Base-by-base conservation (phyloP, 2,888 invertebrate species). In the Melieria omissa region DNA sequence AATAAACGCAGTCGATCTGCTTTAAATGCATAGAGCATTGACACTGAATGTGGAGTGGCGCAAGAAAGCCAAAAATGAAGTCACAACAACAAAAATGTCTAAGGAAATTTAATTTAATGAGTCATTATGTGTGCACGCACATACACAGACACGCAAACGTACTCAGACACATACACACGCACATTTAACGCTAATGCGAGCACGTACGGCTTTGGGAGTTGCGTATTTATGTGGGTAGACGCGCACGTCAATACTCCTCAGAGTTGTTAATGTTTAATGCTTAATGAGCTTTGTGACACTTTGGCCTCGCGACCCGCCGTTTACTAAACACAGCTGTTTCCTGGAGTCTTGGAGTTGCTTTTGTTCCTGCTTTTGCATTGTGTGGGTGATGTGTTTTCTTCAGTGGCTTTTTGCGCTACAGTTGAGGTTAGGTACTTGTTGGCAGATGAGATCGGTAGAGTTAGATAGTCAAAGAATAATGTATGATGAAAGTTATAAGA, bases 281-380 rank as follows among this genome's bases (percentile, higher is more conserved):
- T 29, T 1, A 80, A 80, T 80, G 80, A 80, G 81, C 80, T 78
- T 76, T 78, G 82, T 74, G 79, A 77, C 77, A 78, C 78, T 74
- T 71, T 77, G 71, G 65, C 44, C 42, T 29, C 41, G 45, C 9
- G 52, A 62, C 16, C 10, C 52, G 12, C 52, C 8, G 66, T 57
- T 45, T 41, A 7, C 12, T 14, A 14, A 61, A 52, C 68, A 54
- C 46, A 60, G 42, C 47, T 70, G 67, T 54, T 67, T 66, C 57
- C 44, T 29, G 29, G 29, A 29, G 29, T 29, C 2, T 3, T 29
- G 29, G 29, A 29, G 29, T 29, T 29, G 29, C 29, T 29, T 29
- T 29, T 29, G 29, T 29, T 29, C 29, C 29, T 29, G 29, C 1
- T 2, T 3, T 29, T 29, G 29, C 29, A 29, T 29, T 29, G 29